These are phyloP conservation scores for Picus viridis DNA, from an alignment of 2,797 vertebrate species.

Conservation along the genomic window DNA sequence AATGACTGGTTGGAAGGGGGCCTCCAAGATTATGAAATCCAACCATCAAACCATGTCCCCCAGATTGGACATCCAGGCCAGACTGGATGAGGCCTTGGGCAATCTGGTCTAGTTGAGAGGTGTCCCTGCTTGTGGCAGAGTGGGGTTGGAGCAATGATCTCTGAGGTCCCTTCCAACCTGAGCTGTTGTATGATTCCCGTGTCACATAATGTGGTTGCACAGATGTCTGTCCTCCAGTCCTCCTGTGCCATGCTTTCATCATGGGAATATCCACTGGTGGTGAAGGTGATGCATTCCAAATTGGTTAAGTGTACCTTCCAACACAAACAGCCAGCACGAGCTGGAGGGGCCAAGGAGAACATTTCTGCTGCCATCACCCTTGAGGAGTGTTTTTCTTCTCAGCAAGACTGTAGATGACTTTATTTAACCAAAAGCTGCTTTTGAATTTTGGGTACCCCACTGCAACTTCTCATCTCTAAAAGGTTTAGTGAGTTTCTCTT, in stretches of 20 bases:
- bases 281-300: neutral
- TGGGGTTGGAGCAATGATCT: no score
- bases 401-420: neutral
- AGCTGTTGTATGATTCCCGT: no score
- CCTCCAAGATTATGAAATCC: no score
- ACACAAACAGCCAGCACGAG: neutral
- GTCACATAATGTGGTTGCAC: neutral
- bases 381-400: neutral
- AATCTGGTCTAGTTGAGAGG: no score
- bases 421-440: neutral
- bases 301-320: neutral
- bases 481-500: neutral
- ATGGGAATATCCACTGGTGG: neutral
- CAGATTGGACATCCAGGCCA: no score
- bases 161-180: no score
- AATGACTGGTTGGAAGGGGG: no score
- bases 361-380: neutral
- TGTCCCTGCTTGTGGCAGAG: no score
- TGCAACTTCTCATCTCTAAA: neutral
- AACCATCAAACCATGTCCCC: no score
- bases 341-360: neutral
- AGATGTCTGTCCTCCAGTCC: neutral
- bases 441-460: neutral
- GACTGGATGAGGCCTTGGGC: no score
- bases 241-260: neutral